Evolutionary conservation across 2,113 vertebrate species (phyloP), one percentile per base, ranked within the genome.

Genomic region (Xenopus tropicalis): DNA sequence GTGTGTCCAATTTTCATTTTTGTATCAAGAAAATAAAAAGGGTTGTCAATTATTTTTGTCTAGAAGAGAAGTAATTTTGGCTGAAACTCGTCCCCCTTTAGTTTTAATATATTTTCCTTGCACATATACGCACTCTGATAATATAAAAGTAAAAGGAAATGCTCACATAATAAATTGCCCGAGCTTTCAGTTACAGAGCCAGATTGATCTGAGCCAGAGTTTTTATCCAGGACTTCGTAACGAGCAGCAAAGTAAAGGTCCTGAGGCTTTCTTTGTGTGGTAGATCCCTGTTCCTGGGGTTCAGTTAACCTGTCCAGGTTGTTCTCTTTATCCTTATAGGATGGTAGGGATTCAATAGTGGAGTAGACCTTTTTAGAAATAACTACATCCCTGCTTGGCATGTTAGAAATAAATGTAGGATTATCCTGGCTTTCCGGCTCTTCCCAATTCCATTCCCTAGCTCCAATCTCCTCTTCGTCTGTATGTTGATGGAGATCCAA

Each of bases 321-420:
- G 5, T 69, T 51, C 54, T 10, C 24, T n/a, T 2, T 37, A 37
- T 37, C 29, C 29, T 37, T 37, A 37, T 37, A 37, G 29, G 46
- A 19, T 24, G 46, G 44, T 21, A 44, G 56, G 2, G 52, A 58
- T 23, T 74, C 72, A 21, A n/a, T n/a, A 25, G 16, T 62, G 13
- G 72, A 29, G 48, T 61, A 74, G 23, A 74, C 72, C 29, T 68
- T 68, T 66, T 68, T 74, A n/a, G 72, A 68, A 68, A 74, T 68
- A 21, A 46, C 10, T n/a, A 74, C 57, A 61, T 74, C 56, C 58
- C 58, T 68, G 13, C 29, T 61, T 22, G 72, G 65, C 51, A 61
- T n/a, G 14, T 19, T 24, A 20, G 65, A 68, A 51, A 68, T 9
- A 37, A 3, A 37, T 37, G 6, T 37, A 37, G 29, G 2, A 37